Conservation (phyloP, 2,113 vertebrate species). For the Mesembrinibis cayennensis region DNA sequence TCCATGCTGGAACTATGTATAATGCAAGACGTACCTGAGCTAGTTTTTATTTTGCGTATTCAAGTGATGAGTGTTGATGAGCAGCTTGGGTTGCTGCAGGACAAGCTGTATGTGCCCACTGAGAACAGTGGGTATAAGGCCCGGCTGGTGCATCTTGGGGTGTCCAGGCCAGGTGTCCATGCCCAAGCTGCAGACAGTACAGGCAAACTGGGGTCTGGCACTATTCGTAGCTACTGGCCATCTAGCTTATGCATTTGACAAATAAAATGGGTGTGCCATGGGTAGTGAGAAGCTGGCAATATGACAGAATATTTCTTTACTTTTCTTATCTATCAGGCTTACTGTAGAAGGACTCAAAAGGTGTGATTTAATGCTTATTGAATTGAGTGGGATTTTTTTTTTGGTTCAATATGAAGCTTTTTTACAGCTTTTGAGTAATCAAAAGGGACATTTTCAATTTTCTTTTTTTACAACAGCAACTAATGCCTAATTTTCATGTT, state of each 20-base stretch:
- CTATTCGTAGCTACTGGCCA: background rate
- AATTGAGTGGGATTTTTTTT: background rate
- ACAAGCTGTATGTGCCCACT: background rate
- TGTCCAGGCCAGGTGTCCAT: background rate
- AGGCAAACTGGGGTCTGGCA: background rate
- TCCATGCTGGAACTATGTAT: background rate
- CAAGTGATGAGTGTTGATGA: accelerated
- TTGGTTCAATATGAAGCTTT: background rate
- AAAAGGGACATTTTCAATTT: background rate
- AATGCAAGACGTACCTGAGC: background rate
- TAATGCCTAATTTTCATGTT: background rate
- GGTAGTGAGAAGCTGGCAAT: background rate
- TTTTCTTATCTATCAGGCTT: background rate
- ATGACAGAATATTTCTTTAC: background rate
- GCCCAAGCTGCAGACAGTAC: background rate
- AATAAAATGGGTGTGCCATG: background rate
- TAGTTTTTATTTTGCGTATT: background rate
- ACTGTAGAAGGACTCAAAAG: background rate
- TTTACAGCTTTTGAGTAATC: background rate
- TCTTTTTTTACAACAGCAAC: background rate
- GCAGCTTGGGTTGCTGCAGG: background rate
- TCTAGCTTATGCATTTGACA: background rate
- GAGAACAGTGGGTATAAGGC: background rate
- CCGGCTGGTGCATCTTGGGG: accelerated
- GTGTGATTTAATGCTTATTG: background rate